These are phyloP conservation scores for Enteromius trimaculatus DNA, from an alignment of 2,797 vertebrate species.

Conservation along the genomic window DNA sequence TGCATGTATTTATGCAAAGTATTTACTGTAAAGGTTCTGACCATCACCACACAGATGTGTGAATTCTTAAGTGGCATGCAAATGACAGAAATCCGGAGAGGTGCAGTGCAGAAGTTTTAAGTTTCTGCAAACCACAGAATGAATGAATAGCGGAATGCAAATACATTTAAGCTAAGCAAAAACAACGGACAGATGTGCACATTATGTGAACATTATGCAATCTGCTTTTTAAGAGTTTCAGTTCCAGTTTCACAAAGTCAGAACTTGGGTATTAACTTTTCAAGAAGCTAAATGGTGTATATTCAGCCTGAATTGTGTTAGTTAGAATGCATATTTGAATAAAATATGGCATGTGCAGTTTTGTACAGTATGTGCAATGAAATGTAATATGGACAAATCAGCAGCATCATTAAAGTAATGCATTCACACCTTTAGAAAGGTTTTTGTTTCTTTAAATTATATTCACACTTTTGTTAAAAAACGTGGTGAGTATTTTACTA, in stretches of 20 bases:
- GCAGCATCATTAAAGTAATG: background rate
- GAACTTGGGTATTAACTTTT: background rate
- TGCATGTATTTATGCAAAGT: background rate
- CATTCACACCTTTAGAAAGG: background rate
- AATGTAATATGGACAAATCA: background rate
- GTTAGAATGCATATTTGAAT: background rate
- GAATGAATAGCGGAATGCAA: background rate
- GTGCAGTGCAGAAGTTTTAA: background rate
- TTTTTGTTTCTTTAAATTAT: background rate
- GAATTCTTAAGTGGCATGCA: background rate
- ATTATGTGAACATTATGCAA: background rate
- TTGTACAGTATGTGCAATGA: background rate
- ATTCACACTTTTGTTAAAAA: background rate
- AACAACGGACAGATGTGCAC: background rate
- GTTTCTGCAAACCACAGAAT: background rate
- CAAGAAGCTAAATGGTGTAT: background rate
- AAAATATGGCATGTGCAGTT: background rate
- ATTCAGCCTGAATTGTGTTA: background rate
- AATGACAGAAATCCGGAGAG: constrained; percentile 11
- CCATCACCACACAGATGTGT: background rate
- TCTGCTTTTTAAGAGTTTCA: background rate
- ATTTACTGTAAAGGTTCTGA: constrained; percentile 1
- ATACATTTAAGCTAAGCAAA: background rate
- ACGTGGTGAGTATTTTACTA: background rate
- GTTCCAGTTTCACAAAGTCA: background rate